Evolutionary conservation across 1,140 invertebrate species (phyloP).

Genomic region (Drosophila pseudoananassae): DNA sequence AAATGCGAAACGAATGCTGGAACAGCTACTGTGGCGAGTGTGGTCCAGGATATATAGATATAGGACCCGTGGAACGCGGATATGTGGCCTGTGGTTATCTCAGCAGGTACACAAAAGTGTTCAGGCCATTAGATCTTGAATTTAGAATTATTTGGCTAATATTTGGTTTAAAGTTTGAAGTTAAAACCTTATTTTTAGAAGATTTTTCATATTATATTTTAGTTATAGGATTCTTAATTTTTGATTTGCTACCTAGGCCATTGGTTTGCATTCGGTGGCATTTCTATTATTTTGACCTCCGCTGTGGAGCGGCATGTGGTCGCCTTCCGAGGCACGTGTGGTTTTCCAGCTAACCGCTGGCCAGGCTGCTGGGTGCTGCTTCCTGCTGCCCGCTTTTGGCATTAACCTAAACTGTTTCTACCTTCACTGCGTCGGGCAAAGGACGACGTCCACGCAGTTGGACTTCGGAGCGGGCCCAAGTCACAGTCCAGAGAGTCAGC

Average conservation of each 20-base stretch:
- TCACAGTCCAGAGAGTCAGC: slow-evolving; percentile 17
- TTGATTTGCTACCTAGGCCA: not conserved
- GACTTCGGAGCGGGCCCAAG: slow-evolving; percentile 48
- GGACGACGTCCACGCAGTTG: slow-evolving; percentile 68
- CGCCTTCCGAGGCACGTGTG: slow-evolving; percentile 78
- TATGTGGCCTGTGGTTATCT: slow-evolving; percentile 39
- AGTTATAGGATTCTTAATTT: not conserved
- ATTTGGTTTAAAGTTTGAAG: no score
- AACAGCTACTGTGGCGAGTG: slow-evolving; percentile 71
- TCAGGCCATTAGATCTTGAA: not conserved
- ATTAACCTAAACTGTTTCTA: slow-evolving; percentile 82
- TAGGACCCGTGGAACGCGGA: slow-evolving; percentile 17
- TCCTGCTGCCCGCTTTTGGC: slow-evolving; percentile 62
- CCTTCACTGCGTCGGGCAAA: slow-evolving; percentile 44
- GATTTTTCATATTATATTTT: not conserved
- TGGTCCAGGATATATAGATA: slow-evolving; percentile 44
- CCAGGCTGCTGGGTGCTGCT: slow-evolving; percentile 21
- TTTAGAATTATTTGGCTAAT: no score
- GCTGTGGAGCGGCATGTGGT: slow-evolving; percentile 67
- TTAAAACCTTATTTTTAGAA: not conserved
- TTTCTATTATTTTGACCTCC: slow-evolving; percentile 46
- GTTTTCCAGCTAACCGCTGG: slow-evolving; percentile 79
- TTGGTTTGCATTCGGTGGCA: slow-evolving; percentile 19
- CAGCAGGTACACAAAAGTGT: slow-evolving; percentile 33
- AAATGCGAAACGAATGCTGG: slow-evolving; percentile 83